Evolutionary conservation across 2,888 invertebrate genomes (phyloP), one percentile per base, ranked within the genome.

Genomic region (Drosophila vallismaia): DNA sequence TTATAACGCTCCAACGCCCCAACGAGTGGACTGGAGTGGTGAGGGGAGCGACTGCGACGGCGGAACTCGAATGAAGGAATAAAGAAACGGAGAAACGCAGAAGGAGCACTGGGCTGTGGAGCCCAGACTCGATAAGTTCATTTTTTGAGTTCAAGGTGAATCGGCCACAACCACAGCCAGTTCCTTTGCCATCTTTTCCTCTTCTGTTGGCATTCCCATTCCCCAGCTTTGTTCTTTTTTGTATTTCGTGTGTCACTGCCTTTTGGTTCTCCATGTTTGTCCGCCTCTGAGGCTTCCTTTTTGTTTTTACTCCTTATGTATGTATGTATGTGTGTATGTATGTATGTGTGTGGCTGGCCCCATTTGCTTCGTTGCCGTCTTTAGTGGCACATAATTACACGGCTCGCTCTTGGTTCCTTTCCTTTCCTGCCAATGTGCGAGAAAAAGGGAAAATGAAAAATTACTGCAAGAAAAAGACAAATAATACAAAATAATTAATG

Each of bases 71-170:
- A 29, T 33, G 33, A 28, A 28, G 33, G 40, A 36, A 57, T 46
- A 36, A 33, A 33, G 24, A 49, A 36, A 49, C 12, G 33, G 53
- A 31, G 55, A 49, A 36, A 49, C 12, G 33, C 44, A 31, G 55
- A 28, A n/a, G 62, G 19, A 42, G 49, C 40, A 8, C 31, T 31
- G 49, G 33, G 67, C 31, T 31, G 49, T 28, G 67, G 57, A 45
- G 50, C 19, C 33, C 42, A 45, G 52, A 44, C 71, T 53, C 71
- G 76, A 54, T 76, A 77, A 88, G 86, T 87, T 87, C 86, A 87
- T 53, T 68, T 74, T 70, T 67, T 77, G 86, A 88, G 86, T 87
- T 87, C 86, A 87, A 87, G 86, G 86, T 88, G 77, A 87, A 75
- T 74, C 80, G 71, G 71, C 40, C 40, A 42, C 40, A 42, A 19